These are phyloP conservation scores for Onychostoma macrolepis DNA, from an alignment of 2,113 vertebrate genomes.

Conservation along the genomic window DNA sequence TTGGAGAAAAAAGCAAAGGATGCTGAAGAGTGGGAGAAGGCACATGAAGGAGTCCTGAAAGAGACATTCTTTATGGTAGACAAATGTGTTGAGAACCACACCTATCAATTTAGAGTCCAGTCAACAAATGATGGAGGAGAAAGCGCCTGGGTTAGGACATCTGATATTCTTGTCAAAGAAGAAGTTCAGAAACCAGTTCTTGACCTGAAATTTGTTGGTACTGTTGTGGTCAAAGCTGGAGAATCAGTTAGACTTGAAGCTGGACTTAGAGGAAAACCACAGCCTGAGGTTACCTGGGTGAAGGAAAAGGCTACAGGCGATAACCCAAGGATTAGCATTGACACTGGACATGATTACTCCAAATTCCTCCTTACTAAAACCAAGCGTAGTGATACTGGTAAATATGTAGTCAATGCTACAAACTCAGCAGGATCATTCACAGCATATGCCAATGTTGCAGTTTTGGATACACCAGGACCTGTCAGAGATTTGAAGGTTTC, in stretches of 20 bases:
- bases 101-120: slow-evolving; percentile 91
- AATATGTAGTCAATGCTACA: slow-evolving; percentile 91
- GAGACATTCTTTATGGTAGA: slow-evolving; percentile 93
- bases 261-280: slow-evolving; percentile 92
- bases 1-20: slow-evolving; percentile 90
- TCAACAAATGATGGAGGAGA: slow-evolving; percentile 94
- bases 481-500: slow-evolving; percentile 89
- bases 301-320: slow-evolving; percentile 93
- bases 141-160: slow-evolving; percentile 93
- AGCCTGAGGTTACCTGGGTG: slow-evolving; percentile 90
- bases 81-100: slow-evolving; percentile 90
- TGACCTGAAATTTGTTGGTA: slow-evolving; percentile 89
- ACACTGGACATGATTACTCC: slow-evolving; percentile 86
- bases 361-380: slow-evolving; percentile 91
- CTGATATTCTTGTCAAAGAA: slow-evolving; percentile 91
- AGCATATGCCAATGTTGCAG: slow-evolving; percentile 89
- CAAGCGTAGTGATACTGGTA: slow-evolving; percentile 89
- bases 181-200: slow-evolving; percentile 94
- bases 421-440: slow-evolving; percentile 91
- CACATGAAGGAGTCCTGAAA: slow-evolving; percentile 81
- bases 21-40: slow-evolving; percentile 88
- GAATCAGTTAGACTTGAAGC: slow-evolving; percentile 94
- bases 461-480: slow-evolving; percentile 92
- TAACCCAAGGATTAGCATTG: slow-evolving; percentile 90
- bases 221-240: slow-evolving; percentile 90